These are phyloP conservation scores for Orchesellides sinensis DNA, from an alignment of 2,888 invertebrate genomes.

Conservation along the genomic window DNA sequence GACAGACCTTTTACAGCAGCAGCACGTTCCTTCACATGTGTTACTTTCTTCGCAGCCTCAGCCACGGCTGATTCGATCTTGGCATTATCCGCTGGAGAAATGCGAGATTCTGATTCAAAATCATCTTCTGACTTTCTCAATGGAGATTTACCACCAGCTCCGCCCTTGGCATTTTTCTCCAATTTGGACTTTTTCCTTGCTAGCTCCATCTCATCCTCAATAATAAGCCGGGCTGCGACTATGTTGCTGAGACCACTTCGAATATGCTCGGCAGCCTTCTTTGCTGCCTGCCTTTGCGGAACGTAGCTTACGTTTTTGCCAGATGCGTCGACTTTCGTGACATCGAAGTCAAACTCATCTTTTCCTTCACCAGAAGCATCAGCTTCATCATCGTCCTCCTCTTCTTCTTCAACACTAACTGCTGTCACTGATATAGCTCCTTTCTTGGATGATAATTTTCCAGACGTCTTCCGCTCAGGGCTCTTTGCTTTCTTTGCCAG, in stretches of 20 bases:
- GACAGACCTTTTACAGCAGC: slow-evolving; percentile 49
- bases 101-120: slow-evolving; percentile 15
- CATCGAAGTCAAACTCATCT: slow-evolving; percentile 81
- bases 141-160: slow-evolving; percentile 33
- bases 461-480: slow-evolving; percentile 75
- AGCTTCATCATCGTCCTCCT: slow-evolving; percentile 18
- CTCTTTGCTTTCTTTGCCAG: slow-evolving; percentile 77
- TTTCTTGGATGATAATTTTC: slow-evolving; percentile 76
- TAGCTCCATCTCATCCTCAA: slow-evolving; percentile 74
- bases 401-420: slow-evolving; percentile 64
- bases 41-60: slow-evolving; percentile 51
- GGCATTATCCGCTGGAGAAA: slow-evolving; percentile 3
- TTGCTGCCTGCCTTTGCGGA: slow-evolving; percentile 93
- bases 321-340: slow-evolving; percentile 78
- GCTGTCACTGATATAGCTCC: slow-evolving; percentile 22
- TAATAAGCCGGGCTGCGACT: slow-evolving; percentile 73
- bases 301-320: slow-evolving; percentile 86
- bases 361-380: slow-evolving; percentile 68
- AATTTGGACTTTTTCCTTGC: slow-evolving; percentile 69
- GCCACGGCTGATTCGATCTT: slow-evolving; percentile 43
- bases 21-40: slow-evolving; percentile 42
- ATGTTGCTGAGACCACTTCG: slow-evolving; percentile 80
- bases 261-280: slow-evolving; percentile 93
- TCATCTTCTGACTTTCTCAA: slow-evolving; percentile 34
- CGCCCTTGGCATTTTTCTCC: neutral